Base-by-base conservation (phyloP, 92 coral and sea anemone genomes). In the Epizoanthus scotinus region DNA sequence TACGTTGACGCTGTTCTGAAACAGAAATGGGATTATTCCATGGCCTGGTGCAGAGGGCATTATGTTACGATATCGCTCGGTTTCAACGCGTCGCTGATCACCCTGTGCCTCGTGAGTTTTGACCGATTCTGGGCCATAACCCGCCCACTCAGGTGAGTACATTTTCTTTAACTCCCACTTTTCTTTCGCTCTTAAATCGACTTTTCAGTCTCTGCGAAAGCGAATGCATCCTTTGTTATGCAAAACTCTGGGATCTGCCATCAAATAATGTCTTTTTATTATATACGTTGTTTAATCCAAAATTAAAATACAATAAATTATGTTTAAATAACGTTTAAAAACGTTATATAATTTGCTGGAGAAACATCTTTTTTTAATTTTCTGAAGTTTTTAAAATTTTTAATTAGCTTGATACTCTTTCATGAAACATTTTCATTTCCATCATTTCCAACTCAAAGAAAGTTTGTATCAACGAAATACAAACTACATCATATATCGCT, bases 1-100 rank as follows among this genome's bases (percentile, higher is more conserved):
- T 74, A 55, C 10, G 14, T 67, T 29, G 80, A 74, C 8, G 80
- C 80, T 5, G 80, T 57, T 29, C 34, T 57, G 21, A 74, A 74
- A 29, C 80, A 74, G 9, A 38, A 64, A n/a, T 74, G 80, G 80
- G 67, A 58, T 34, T 58, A 56, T n/a, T 74, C 80, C 17, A n/a
- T 74, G 80, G 80, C 80, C 29, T 74, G 80, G 80, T 74, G 80
- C 21, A 74, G 80, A 36, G 80, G 80, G 55, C 80, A 74, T 34
- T 74, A 74, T 24, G 80, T 74, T 57, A 74, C 67, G 5, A 74
- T 74, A 74, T 74, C 80, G 29, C 80, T 74, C 50, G 38, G 80
- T 58, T 58, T 74, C 63, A 74, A 74, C 53, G 80, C 59, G n/a
- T 74, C 80, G 6, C 80, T 74, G 9, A 28, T 56, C 67, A 74